Percentiles rank a stretch among this genome's conserved stretches.
Conservation (phyloP, 2,113 vertebrate species). For the Campylorhamphus procurvoides region DNA sequence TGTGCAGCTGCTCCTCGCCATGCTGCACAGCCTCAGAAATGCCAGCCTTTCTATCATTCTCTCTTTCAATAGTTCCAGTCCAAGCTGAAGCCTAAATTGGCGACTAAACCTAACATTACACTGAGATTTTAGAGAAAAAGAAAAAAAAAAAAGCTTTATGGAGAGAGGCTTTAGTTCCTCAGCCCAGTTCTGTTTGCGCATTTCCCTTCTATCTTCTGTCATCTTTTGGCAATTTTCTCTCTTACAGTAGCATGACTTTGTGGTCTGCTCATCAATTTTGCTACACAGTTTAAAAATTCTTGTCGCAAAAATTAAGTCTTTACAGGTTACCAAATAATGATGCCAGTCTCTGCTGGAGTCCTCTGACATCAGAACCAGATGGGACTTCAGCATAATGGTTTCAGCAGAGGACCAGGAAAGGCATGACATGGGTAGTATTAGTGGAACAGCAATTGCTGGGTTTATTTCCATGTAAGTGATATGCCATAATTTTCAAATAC, state of each 20-base stretch:
- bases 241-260: neutral
- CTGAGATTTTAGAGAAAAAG: neutral
- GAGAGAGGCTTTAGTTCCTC: neutral
- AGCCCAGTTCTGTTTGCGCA: neutral
- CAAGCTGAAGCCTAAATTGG: neutral
- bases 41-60: neutral
- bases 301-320: conserved; percentile 33
- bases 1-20: neutral
- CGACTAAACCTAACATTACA: neutral
- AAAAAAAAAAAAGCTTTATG: neutral
- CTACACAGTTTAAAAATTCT: neutral
- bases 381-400: neutral
- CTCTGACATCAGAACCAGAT: conserved; percentile 5
- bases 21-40: neutral
- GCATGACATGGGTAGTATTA: neutral
- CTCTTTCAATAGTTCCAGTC: neutral
- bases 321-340: neutral
- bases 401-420: neutral
- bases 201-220: neutral
- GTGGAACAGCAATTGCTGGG: neutral
- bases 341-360: neutral
- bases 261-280: conserved; percentile 4
- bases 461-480: neutral
- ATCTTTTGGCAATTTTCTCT: neutral
- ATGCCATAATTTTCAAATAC: neutral